A percentile compares a stretch with the other conserved stretches of the same genome.
phyloP scores from a whole-genome alignment of 1,140 invertebrate genomes.

The Oscheius sp. region DNA sequence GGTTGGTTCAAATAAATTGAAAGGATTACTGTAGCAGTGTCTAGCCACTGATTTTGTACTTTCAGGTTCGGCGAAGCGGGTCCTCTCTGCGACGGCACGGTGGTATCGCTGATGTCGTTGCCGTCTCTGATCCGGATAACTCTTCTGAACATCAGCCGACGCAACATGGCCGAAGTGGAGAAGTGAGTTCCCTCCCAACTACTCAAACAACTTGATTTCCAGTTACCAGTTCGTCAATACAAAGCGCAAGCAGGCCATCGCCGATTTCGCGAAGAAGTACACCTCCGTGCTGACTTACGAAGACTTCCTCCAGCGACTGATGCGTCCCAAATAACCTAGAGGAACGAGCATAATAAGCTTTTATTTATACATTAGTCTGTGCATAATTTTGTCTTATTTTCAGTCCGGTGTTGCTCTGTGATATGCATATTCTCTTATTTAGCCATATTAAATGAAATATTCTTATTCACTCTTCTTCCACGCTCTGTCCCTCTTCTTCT shows the following conservation, averaged over 20 bases:
- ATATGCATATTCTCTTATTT: slow-evolving; percentile 4
- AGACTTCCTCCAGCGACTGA: slow-evolving; percentile 19
- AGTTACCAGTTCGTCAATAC: slow-evolving; percentile 26
- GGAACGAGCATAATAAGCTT: background rate
- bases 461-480: background rate
- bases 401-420: background rate
- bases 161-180: slow-evolving; percentile 41
- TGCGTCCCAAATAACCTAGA: background rate
- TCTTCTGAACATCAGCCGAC: slow-evolving; percentile 36
- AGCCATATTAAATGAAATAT: background rate
- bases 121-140: slow-evolving; percentile 37
- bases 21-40: background rate
- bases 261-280: slow-evolving; percentile 37
- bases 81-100: slow-evolving; percentile 36
- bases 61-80: slow-evolving; percentile 34
- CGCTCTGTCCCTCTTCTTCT: background rate
- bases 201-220: background rate
- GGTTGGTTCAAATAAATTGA: background rate
- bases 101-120: slow-evolving; percentile 36
- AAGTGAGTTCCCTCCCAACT: slow-evolving; percentile 14
- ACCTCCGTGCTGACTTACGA: slow-evolving; percentile 19
- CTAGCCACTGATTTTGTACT: background rate
- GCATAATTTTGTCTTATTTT: background rate
- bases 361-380: background rate
- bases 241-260: slow-evolving; percentile 21